Base-by-base conservation (phyloP, 1,140 invertebrate genomes). In the Frieseomelitta varia region DNA sequence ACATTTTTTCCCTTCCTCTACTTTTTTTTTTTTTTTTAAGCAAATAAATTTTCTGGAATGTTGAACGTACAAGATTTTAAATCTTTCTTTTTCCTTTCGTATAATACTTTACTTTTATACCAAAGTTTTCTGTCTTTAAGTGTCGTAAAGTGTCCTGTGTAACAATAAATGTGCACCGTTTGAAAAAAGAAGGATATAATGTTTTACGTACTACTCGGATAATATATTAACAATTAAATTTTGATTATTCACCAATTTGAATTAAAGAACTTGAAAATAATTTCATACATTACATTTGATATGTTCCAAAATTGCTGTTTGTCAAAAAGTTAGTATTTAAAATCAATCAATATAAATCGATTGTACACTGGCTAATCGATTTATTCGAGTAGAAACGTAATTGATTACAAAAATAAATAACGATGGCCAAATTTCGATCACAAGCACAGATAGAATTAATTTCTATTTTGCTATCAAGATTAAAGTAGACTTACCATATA, bases 401-500 rank as follows among this genome's bases (percentile, higher is more conserved):
- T 47, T 47, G 39, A 34, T 30, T 11, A 2, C 12, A 71, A n/a
- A 71, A 47, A 10, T 47, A 6, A 47, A n/a, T 15, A 34, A 69
- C 15, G 12, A 69, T 69, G 8, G n/a, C 4, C 4, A 6, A 63
- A 15, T 6, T 63, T 63, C 14, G 12, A 27, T 15, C 15, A 47
- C 6, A 30, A 67, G 15, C 21, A 69, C 2, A 15, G 39, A 39
- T 69, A 51, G 27, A 72, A 53, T 53, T 51, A 12, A 27, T 53
- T 27, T 19, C 3, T 27, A 11, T 8, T 19, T n/a, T n/a, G 17
- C 17, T n/a, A 47, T 76, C 47, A 58, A 61, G 58, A 30, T 30
- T 30, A 30, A 30, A 6, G n/a, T 14, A 55, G 30, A 24, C 81
- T 84, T 21, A 84, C 81, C 81, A 17, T 27, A 71, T 63, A 84